Conservation (phyloP, 2,888 invertebrate genomes). For the Drosophila anceps region DNA sequence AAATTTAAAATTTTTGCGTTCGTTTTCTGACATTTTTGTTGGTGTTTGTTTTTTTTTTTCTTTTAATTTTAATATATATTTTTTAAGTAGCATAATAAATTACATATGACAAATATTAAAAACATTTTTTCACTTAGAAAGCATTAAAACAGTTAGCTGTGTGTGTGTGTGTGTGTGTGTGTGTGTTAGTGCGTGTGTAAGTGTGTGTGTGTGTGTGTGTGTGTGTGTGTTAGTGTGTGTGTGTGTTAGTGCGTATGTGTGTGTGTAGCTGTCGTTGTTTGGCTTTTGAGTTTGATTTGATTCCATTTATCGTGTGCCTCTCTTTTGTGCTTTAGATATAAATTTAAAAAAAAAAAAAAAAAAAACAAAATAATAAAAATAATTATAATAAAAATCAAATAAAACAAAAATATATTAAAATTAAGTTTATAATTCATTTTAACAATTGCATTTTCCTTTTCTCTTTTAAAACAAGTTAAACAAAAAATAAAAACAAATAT, state of each 20-base stretch:
- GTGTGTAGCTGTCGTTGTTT: constrained; percentile 46
- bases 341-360: constrained; percentile 9
- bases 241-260: constrained; percentile 37
- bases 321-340: constrained; percentile 49
- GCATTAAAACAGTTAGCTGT: constrained; percentile 64
- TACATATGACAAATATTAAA: constrained; percentile 53
- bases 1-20: constrained; percentile 42
- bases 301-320: constrained; percentile 48
- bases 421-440: constrained; percentile 20
- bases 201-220: constrained; percentile 21
- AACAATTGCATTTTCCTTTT: constrained; percentile 42
- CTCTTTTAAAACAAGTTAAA: constrained; percentile 47
- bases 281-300: constrained; percentile 42
- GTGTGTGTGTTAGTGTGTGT: constrained; percentile 12
- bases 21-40: constrained; percentile 40
- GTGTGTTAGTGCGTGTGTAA: constrained; percentile 11
- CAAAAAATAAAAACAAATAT: constrained; percentile 37
- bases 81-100: constrained; percentile 60
- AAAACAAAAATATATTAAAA: constrained; percentile 32
- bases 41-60: constrained; percentile 17
- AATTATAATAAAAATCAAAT: constrained; percentile 31
- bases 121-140: constrained; percentile 40
- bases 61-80: background rate
- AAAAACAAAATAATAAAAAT: constrained; percentile 10
- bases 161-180: constrained; percentile 20